Evolutionary conservation across 2,888 invertebrate species (phyloP), one percentile per base, ranked within the genome.

Genomic region (Macaria notata): DNA sequence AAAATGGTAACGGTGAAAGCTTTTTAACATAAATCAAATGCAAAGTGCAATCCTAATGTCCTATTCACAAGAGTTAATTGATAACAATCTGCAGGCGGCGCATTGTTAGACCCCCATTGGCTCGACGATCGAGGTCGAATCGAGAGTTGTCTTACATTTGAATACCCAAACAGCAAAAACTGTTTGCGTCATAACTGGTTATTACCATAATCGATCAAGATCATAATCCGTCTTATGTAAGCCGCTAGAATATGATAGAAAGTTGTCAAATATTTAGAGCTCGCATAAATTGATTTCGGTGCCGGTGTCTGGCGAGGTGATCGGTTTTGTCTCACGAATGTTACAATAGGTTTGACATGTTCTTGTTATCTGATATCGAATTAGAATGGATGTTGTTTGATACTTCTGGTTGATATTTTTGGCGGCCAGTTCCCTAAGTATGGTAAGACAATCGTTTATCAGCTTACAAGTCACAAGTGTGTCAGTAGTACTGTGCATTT

Each of bases 161-260:
- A 72, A 76, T 68, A 66, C 66, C 73, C 76, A 73, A 73, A 79
- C 74, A 76, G 71, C 75, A 76, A 80, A 78, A 79, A 73, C 66
- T 59, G 63, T 65, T 86, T 86, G 76, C 87, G 78, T 84, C 85
- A 86, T 69, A 79, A 68, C 72, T 70, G 61, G 78, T 78, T 81
- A 84, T 87, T 85, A 84, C 81, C 83, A 86, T 86, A 87, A 88
- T 87, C 85, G 79, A 88, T 87, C 84, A 86, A 81, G 81, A 85
- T 83, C 77, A 79, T 80, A 80, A 85, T 83, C 78, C 75, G 50
- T 60, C 68, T 87, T 88, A 81, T 75, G 77, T 76, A 88, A 88
- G 70, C 57, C 72, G 70, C 69, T 76, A 70, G 73, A 63, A 73
- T 80, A 77, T 76, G 74, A 75, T 83, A 79, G 82, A 86, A 84